Conservation (phyloP, 2,888 invertebrate genomes). For the Drosophila macrospina region DNA sequence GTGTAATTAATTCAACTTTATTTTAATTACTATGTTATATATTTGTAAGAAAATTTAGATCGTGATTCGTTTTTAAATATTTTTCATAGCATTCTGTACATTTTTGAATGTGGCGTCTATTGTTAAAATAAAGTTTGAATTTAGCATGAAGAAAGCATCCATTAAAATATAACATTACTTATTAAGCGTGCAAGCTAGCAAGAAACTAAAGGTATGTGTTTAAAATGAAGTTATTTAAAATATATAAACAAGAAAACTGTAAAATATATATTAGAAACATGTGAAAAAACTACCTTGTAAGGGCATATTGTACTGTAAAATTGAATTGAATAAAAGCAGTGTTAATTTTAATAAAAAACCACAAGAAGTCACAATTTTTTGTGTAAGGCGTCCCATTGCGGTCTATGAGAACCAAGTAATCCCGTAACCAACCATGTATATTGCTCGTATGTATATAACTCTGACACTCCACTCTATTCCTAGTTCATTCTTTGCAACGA, state of each 20-base stretch:
- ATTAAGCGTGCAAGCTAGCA: slow-evolving; percentile 54
- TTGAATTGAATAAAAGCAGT: slow-evolving; percentile 58
- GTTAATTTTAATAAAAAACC: slow-evolving; percentile 64
- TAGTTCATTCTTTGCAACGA: too few relatives aligned
- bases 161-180: slow-evolving; percentile 42
- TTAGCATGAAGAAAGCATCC: slow-evolving; percentile 37
- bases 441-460: too few relatives aligned
- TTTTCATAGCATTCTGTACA: slow-evolving; percentile 31
- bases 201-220: slow-evolving; percentile 56
- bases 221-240: slow-evolving; percentile 23
- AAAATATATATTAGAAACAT: slow-evolving; percentile 64
- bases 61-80: slow-evolving; percentile 11
- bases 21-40: slow-evolving; percentile 3
- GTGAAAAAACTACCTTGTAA: slow-evolving; percentile 57
- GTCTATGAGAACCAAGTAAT: too few relatives aligned
- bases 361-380: neutral
- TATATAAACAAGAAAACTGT: slow-evolving; percentile 38
- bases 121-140: slow-evolving; percentile 43
- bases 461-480: too few relatives aligned
- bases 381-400: too few relatives aligned
- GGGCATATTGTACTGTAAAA: slow-evolving; percentile 74
- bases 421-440: too few relatives aligned
- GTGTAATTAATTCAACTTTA: slow-evolving; percentile 31
- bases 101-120: slow-evolving; percentile 59
- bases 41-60: neutral